Conservation (phyloP, 2,797 vertebrate genomes). For the Ctenosaura bakeri region DNA sequence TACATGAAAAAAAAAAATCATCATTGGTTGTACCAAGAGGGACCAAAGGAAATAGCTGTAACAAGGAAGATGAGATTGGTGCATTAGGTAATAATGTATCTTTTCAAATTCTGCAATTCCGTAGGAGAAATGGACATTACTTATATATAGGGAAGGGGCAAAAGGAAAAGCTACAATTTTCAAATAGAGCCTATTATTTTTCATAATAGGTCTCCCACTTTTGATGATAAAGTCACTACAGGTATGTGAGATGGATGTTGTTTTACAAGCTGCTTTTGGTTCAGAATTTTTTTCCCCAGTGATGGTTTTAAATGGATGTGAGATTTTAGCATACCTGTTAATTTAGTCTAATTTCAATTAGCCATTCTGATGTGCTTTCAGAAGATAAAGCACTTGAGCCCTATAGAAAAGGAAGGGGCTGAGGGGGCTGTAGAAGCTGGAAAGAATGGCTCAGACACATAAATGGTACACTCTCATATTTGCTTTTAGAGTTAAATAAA, state of each 20-base stretch:
- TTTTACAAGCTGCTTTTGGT: background rate
- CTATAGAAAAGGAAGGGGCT: background rate
- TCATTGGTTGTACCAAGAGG: background rate
- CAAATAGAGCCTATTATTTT: background rate
- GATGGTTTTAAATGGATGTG: background rate
- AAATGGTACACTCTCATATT: background rate
- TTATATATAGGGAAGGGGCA: background rate
- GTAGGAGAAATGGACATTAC: background rate
- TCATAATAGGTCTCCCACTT: too few species aligned
- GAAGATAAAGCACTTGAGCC: background rate
- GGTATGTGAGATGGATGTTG: background rate
- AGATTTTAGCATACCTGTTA: background rate
- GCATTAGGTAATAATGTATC: background rate
- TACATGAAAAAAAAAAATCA: background rate
- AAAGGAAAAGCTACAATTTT: background rate
- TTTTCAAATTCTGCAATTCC: too few species aligned
- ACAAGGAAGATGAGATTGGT: background rate
- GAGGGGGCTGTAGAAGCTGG: background rate
- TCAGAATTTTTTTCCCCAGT: background rate
- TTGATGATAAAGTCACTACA: background rate
- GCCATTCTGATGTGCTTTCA: background rate
- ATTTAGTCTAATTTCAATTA: slow-evolving; percentile 11
- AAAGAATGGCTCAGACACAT: background rate
- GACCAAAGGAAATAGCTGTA: background rate
- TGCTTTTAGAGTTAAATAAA: slow-evolving; percentile 50